Evolutionary conservation across 2,888 invertebrate genomes (phyloP).

Genomic region (Epistrophe eligans): DNA sequence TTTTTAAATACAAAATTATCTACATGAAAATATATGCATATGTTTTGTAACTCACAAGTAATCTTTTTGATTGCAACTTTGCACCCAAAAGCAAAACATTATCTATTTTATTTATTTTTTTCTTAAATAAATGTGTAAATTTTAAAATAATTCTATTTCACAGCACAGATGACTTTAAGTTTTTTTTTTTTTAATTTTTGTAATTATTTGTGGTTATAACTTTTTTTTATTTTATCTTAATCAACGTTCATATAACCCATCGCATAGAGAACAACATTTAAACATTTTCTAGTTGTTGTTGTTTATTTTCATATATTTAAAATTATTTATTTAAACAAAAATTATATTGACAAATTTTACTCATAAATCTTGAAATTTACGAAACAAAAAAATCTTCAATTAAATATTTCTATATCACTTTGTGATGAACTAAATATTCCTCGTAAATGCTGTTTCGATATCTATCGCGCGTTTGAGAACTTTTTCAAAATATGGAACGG

Average conservation of each 20-base stretch:
- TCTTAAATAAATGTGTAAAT: not conserved
- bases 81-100: slow-evolving; percentile 67
- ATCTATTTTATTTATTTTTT: not conserved
- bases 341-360: not conserved
- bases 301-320: not conserved
- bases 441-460: slow-evolving; percentile 49
- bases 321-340: not conserved
- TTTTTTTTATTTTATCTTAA: not conserved
- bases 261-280: slow-evolving; percentile 1
- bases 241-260: slow-evolving; percentile 9
- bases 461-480: slow-evolving; percentile 43
- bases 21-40: slow-evolving; percentile 33
- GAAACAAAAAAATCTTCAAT: not conserved
- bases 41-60: slow-evolving; percentile 66
- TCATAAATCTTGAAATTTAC: slow-evolving; percentile 15
- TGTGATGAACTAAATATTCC: slow-evolving; percentile 5
- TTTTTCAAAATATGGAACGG: slow-evolving; percentile 65
- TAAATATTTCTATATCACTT: slow-evolving; percentile 22
- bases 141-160: slow-evolving; percentile 24
- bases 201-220: not conserved
- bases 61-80: slow-evolving; percentile 59
- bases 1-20: not conserved
- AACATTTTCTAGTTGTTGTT: not conserved
- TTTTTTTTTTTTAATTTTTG: slow-evolving; percentile 11
- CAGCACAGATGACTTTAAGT: slow-evolving; percentile 24